Conservation (phyloP, 2,113 vertebrate genomes). For the Noctilio leporinus region DNA sequence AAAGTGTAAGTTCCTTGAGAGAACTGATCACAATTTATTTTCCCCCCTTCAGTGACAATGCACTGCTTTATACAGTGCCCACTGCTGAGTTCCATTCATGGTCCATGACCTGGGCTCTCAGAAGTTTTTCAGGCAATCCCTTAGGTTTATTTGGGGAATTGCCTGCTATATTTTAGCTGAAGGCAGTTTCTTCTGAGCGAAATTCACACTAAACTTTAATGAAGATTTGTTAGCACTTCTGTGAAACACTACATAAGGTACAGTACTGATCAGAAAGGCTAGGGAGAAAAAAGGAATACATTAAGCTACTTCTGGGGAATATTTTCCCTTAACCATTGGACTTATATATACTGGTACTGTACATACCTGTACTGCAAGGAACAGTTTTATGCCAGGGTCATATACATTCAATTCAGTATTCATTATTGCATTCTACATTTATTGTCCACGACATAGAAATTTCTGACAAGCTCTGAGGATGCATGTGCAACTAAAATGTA, state of each 20-base stretch:
- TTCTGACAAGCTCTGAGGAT: neutral
- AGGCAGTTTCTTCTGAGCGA: neutral
- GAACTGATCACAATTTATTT: neutral
- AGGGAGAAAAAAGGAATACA: neutral
- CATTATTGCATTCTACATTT: neutral
- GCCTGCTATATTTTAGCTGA: neutral
- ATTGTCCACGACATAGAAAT: neutral
- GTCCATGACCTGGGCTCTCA: neutral
- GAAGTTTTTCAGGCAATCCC: neutral
- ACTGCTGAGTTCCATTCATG: neutral
- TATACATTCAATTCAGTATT: neutral
- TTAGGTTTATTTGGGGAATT: neutral
- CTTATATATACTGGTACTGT: neutral
- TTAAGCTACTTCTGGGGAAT: neutral
- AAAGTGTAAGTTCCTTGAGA: neutral
- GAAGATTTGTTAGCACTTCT: neutral
- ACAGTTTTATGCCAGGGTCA: neutral
- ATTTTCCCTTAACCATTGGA: neutral
- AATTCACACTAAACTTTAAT: conserved; percentile 1
- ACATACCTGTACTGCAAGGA: neutral
- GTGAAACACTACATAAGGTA: neutral
- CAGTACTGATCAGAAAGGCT: neutral
- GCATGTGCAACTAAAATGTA: neutral
- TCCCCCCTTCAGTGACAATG: neutral
- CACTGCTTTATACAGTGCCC: neutral